Conservation (phyloP, 2,797 vertebrate genomes). For the Pseudochirops corinnae region DNA sequence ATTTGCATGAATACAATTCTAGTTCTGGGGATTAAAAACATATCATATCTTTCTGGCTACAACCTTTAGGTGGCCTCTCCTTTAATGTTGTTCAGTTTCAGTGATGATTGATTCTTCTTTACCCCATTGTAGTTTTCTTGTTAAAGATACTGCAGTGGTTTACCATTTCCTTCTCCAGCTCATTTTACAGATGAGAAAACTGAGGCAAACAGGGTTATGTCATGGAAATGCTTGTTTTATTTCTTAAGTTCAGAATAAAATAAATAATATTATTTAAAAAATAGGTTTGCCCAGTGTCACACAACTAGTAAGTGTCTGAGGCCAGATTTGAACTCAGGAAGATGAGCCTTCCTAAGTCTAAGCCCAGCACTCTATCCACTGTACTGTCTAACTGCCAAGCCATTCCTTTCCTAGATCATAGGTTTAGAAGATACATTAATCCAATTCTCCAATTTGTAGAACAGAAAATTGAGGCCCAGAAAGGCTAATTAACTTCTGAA, state of each 20-base stretch:
- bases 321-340: background rate
- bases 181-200: background rate
- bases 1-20: background rate
- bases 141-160: background rate
- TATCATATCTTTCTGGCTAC: background rate
- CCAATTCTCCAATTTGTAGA: too few relatives aligned
- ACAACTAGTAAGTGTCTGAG: background rate
- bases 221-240: background rate
- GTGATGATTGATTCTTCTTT: background rate
- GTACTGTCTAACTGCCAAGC: background rate
- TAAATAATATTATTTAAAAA: background rate
- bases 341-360: background rate
- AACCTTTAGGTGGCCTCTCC: background rate
- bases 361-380: background rate
- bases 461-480: background rate
- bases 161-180: background rate
- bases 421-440: background rate
- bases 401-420: background rate
- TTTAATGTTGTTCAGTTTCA: background rate
- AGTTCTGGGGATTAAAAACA: background rate
- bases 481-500: background rate
- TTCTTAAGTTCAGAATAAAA: background rate
- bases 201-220: background rate
- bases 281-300: background rate
- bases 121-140: background rate